Conservation (phyloP, 1,140 invertebrate species). For the Daktulosphaira vitifoliae region DNA sequence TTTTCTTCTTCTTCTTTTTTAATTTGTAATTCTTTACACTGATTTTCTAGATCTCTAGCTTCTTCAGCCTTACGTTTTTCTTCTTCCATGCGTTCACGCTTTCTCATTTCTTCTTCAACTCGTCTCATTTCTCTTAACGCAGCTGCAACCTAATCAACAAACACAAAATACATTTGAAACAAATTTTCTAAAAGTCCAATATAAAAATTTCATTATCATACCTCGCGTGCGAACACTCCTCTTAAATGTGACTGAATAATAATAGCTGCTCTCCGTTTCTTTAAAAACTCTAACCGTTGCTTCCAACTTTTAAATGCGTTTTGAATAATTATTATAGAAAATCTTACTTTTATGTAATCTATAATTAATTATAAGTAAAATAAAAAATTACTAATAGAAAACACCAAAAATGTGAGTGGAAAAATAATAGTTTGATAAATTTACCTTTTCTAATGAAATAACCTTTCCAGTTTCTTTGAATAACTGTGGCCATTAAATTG, state of each 20-base stretch:
- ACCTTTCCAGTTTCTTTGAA: constrained; percentile 69
- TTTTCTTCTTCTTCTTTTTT: constrained; percentile 14
- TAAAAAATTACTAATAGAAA: too few relatives aligned
- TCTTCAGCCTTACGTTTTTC: constrained; percentile 52
- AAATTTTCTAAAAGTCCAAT: not conserved
- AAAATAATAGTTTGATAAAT: too few relatives aligned
- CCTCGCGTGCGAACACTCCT: constrained; percentile 81
- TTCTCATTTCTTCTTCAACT: constrained; percentile 84
- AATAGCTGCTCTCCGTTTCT: constrained; percentile 72
- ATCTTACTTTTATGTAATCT: constrained; percentile 59
- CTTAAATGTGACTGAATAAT: constrained; percentile 82
- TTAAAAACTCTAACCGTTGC: constrained; percentile 69
- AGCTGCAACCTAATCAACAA: constrained; percentile 53
- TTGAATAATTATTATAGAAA: constrained; percentile 71
- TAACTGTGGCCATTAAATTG: constrained; percentile 59
- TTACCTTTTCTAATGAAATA: constrained; percentile 55
- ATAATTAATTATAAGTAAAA: constrained; percentile 31
- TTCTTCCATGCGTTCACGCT: constrained; percentile 63
- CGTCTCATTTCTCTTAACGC: constrained; percentile 78
- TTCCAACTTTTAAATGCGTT: constrained; percentile 80
- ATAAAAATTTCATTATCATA: constrained; percentile 39
- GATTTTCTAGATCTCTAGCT: constrained; percentile 43
- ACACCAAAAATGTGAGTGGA: too few relatives aligned
- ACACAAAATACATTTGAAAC: not conserved
- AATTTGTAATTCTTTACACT: constrained; percentile 13